Percentiles rank a stretch among this genome's conserved stretches.
Conservation (phyloP, 2,113 vertebrate species). For the Toxotes chatareus region DNA sequence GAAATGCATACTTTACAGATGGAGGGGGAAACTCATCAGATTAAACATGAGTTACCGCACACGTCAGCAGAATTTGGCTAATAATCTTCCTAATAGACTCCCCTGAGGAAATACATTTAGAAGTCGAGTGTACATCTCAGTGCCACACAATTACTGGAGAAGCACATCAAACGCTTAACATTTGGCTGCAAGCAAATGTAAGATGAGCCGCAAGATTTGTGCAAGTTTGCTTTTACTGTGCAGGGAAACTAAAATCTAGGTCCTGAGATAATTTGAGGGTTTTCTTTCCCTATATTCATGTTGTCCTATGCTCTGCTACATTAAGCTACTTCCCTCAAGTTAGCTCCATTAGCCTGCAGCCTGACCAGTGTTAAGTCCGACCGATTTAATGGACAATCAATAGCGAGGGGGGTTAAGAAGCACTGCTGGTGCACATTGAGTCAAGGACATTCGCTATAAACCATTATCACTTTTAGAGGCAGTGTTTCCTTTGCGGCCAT, state of each 20-base stretch:
- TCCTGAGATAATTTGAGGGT: neutral
- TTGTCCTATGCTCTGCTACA: conserved; percentile 25
- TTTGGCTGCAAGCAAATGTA: neutral
- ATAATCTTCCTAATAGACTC: conserved; percentile 55
- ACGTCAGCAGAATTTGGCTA: conserved; percentile 49
- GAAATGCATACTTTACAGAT: conserved; percentile 41
- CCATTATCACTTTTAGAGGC: conserved; percentile 35
- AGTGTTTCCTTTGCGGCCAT: conserved; percentile 18
- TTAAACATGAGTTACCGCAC: conserved; percentile 34
- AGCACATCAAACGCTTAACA: conserved; percentile 40
- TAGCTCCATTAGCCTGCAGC: conserved; percentile 56
- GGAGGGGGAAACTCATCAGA: neutral
- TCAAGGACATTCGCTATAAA: conserved; percentile 15
- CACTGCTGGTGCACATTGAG: conserved; percentile 24
- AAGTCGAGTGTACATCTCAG: conserved; percentile 12
- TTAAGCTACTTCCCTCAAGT: conserved; percentile 38
- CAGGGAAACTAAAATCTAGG: neutral
- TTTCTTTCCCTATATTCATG: neutral
- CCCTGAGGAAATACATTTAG: conserved; percentile 38
- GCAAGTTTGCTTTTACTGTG: neutral
- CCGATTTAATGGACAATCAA: conserved; percentile 56
- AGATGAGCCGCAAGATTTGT: neutral
- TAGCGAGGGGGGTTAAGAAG: conserved; percentile 35
- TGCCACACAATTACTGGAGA: conserved; percentile 14
- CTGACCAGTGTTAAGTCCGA: conserved; percentile 33